Percentiles rank a stretch among this genome's conserved stretches.
These are phyloP conservation scores for Melopsittacus undulatus DNA, from an alignment of 2,797 vertebrate genomes.

Conservation along the genomic window DNA sequence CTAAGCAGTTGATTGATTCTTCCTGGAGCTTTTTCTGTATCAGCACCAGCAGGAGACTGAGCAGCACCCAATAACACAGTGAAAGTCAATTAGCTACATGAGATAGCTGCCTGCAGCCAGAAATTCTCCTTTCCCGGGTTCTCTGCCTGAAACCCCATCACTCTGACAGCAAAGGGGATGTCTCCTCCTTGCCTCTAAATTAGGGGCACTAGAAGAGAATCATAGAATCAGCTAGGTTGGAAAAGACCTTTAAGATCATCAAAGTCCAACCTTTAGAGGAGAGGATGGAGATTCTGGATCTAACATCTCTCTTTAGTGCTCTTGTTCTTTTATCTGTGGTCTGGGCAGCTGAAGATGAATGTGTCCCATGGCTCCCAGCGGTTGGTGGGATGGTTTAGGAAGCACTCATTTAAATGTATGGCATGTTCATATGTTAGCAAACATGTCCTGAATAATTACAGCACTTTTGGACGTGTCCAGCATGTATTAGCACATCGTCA, in stretches of 20 bases:
- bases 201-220: not conserved
- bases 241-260: not conserved
- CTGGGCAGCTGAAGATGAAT: not conserved
- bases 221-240: not conserved
- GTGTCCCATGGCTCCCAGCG: not conserved
- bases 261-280: not conserved
- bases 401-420: not conserved
- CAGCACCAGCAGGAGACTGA: not conserved
- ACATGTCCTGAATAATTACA: not conserved
- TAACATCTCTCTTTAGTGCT: not conserved
- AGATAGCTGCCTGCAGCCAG: not conserved
- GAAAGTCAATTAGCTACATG: not conserved
- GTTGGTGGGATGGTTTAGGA: not conserved
- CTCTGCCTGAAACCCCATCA: not conserved
- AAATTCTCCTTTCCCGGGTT: not conserved
- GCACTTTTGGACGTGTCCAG: not conserved
- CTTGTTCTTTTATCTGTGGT: not conserved
- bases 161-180: not conserved
- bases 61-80: not conserved
- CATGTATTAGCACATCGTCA: rapidly evolving
- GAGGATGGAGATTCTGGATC: not conserved
- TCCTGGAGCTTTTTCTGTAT: not conserved
- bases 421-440: not conserved
- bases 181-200: not conserved
- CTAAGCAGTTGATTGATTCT: conserved; percentile 37